Base-by-base conservation (phyloP, 64 coral and sea anemone genomes). In the Trachythela sp. region DNA sequence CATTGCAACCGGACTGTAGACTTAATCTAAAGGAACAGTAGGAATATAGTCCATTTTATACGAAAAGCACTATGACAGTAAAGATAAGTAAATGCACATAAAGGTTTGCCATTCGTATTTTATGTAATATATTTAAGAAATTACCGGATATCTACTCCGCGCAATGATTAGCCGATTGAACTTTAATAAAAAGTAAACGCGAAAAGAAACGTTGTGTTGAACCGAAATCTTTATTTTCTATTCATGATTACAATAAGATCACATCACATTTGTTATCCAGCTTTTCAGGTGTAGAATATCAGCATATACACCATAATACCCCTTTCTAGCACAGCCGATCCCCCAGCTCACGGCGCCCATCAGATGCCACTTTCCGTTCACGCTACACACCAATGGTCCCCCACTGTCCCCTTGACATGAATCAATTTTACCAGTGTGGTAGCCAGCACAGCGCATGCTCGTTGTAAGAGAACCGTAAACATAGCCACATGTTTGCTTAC, bases 311-410 rank as follows among this genome's bases (percentile, higher is more conserved):
- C 75, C 75, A 36, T 80, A 80, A 15, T 35, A 15, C 15, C 38
- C 38, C 33, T 30, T 6, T 13, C 32, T 35, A 2, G 75, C 75
- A 80, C 75, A 80, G 4, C 75, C 75, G 34, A 80, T 36, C 13
- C 75, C 75, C 75, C 75, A 80, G 75, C 75, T 80, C 20, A 80
- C 75, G 34, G 75, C 75, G 31, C 75, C 75, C 33, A 80, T 80
- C 33, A 80, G 33, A 39, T 80, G 2, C 75, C 75, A 80, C 33
- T 18, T 35, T 35, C 37, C 20, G 31, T 80, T 39, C 32, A 35
- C 75, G 11, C 38, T 80, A 22, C 75, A 80, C 26, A 80, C 75
- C 75, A 80, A 37, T 36, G 75, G 75, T 80, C 75, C 75, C 15
- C 75, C 75, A 37, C 27, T 34, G 31, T 80, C 75, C 33, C 75